phyloP scores from a whole-genome alignment of 1,140 invertebrate genomes.

The Orussus abietinus region DNA sequence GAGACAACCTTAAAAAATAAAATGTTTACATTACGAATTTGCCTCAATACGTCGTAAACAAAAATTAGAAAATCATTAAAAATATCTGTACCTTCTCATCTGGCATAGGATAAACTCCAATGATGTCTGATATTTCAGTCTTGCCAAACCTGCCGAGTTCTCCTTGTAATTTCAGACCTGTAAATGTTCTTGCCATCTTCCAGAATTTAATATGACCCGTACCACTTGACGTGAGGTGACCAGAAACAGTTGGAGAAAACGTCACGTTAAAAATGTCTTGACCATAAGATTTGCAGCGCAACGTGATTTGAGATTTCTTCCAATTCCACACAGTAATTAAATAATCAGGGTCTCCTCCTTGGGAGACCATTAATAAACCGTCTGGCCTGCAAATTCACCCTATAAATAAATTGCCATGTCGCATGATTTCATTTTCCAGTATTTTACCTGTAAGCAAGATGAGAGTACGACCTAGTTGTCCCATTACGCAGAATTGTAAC shows the following conservation, averaged over 20 bases:
- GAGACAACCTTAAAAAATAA: conserved; percentile 62
- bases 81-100: conserved; percentile 70
- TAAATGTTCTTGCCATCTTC: conserved; percentile 88
- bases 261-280: conserved; percentile 74
- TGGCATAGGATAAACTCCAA: conserved; percentile 76
- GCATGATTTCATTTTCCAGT: conserved; percentile 5
- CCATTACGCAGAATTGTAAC: conserved; percentile 69
- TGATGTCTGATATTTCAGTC: conserved; percentile 84
- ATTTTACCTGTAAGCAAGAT: conserved; percentile 72
- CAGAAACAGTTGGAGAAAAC: conserved; percentile 75
- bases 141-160: conserved; percentile 83
- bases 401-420: background rate
- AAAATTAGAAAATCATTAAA: conserved; percentile 7
- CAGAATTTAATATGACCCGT: conserved; percentile 84
- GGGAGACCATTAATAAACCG: conserved; percentile 75
- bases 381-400: conserved; percentile 59
- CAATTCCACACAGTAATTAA: conserved; percentile 86
- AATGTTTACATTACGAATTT: conserved; percentile 8
- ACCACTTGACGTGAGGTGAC: conserved; percentile 74
- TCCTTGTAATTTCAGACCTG: conserved; percentile 83
- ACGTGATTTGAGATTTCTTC: conserved; percentile 67
- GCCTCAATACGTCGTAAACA: background rate
- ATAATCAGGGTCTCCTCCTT: conserved; percentile 81
- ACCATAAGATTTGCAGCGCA: conserved; percentile 75
- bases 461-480: conserved; percentile 67